Evolutionary conservation across 2,888 invertebrate genomes (phyloP), one percentile per base, ranked within the genome.

Genomic region (Nyleta sp.): DNA sequence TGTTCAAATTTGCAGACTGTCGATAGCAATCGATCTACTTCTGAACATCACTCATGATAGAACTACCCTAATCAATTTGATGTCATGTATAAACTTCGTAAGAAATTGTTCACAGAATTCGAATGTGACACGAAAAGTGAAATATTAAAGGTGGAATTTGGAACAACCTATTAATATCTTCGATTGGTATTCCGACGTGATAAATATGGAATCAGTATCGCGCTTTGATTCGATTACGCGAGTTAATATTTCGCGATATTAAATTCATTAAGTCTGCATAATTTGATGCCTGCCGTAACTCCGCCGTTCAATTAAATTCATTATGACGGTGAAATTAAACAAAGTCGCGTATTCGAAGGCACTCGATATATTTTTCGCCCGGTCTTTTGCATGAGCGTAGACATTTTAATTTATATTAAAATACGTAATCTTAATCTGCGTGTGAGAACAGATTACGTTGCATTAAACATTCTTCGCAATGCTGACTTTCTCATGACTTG

Each of bases 341-440:
- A 59, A 59, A 59, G 24, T 48, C 42, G 20, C 22, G n/a, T 17
- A 8, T 22, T 42, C 28, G 52, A 68, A 59, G 40, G 22, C 17
- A 55, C 33, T 28, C 20, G 22, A 33, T 42, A 40, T 59, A 33
- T 52, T 59, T 70, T 42, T 18, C 33, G n/a, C 18, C 44, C 33
- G 33, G 24, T 60, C 50, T 38, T 35, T 13, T n/a, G 17, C n/a
- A n/a, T 7, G 28, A 18, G 35, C 22, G 22, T 48, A 35, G 70
- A 70, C 70, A 15, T 48, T 64, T 64, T 50, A 57, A 72, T 72
- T 57, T 73, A 64, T 65, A 65, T 59, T 52, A 52, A 73, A 73
- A 72, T 64, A 52, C 65, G 31, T 65, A 65, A 73, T 65, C 65
- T 59, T 53, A 59, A 73, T 73, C 64, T 48, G 22, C 17, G 13